phyloP scores from a whole-genome alignment of 2,888 invertebrate species.

The Trachelus troglodyta region DNA sequence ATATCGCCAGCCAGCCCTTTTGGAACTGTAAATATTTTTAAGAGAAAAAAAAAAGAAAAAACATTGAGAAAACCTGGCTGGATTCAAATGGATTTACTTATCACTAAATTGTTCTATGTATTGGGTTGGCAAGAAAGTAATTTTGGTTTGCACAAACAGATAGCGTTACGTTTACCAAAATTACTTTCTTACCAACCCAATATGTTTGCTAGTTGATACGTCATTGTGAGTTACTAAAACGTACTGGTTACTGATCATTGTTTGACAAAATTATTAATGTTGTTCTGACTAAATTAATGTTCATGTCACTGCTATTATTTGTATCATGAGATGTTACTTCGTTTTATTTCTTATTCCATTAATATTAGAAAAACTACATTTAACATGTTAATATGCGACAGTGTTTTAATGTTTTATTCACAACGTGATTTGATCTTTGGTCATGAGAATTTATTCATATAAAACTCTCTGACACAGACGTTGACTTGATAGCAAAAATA shows the following conservation, averaged over 20 bases:
- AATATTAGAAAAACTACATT: too few species aligned
- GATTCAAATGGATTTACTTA: constrained; percentile 2
- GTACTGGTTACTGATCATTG: background rate
- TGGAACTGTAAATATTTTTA: constrained; percentile 73
- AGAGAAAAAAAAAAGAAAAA: constrained; percentile 7
- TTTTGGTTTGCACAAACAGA: too few species aligned
- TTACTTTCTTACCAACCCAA: too few species aligned
- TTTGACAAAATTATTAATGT: too few species aligned
- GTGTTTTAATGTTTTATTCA: background rate
- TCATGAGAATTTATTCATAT: background rate
- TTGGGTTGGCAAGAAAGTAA: too few species aligned
- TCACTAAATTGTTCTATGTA: background rate
- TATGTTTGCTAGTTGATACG: background rate
- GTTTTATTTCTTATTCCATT: too few species aligned
- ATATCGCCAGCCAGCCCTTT: constrained; percentile 86
- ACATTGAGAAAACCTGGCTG: background rate
- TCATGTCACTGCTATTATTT: background rate
- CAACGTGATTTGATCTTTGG: background rate
- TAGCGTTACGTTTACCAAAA: too few species aligned
- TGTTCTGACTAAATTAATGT: background rate
- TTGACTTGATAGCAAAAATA: too few species aligned
- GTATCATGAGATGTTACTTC: too few species aligned
- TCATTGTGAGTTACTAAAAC: background rate
- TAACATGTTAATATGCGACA: too few species aligned
- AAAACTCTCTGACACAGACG: background rate